Percentiles rank a stretch among this genome's conserved stretches.
These are phyloP conservation scores for Gorsachius magnificus DNA, from an alignment of 2,797 vertebrate species.

Conservation along the genomic window DNA sequence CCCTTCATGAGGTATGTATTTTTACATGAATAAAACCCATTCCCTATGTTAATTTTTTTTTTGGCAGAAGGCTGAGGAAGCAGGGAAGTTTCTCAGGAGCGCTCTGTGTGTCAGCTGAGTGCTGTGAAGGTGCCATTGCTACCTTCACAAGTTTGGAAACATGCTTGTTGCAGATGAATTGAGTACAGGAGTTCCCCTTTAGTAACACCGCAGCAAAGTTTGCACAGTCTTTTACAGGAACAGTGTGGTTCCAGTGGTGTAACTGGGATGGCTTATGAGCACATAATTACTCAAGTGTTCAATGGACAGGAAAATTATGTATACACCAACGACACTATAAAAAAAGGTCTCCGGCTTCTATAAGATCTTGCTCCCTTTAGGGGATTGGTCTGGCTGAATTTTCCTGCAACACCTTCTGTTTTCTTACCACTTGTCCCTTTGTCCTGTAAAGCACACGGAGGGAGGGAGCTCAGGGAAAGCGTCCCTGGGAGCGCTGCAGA, in stretches of 20 bases:
- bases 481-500: fast-evolving
- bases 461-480: neutral
- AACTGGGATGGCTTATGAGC: neutral
- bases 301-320: neutral
- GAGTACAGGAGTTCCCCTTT: neutral
- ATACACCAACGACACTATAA: neutral
- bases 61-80: neutral
- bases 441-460: neutral
- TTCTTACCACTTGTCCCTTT: neutral
- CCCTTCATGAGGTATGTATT: neutral
- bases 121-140: neutral
- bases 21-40: neutral
- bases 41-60: too few species aligned
- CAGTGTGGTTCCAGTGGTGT: neutral
- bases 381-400: neutral
- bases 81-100: neutral
- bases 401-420: neutral
- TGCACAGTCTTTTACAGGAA: neutral
- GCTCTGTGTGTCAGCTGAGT: neutral
- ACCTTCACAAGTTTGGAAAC: neutral
- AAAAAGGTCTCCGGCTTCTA: neutral
- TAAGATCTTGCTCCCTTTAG: neutral
- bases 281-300: neutral
- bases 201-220: neutral
- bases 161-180: neutral